Evolutionary conservation across 1,140 invertebrate genomes (phyloP).

Genomic region (Holotrichia oblita): DNA sequence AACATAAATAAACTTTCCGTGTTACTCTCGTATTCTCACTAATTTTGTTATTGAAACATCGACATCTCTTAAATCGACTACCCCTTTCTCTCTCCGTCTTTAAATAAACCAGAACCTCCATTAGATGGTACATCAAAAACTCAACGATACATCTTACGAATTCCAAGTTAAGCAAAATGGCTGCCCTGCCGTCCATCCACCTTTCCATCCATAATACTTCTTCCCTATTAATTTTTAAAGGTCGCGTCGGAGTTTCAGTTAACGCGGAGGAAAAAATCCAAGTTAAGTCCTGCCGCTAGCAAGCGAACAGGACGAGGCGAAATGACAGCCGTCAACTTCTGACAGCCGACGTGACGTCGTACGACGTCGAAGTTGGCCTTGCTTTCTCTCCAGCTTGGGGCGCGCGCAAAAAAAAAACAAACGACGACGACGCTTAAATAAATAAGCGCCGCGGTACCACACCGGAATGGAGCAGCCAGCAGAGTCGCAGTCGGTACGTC

Average conservation of each 20-base stretch:
- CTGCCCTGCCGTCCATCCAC: background rate
- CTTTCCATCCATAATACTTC: background rate
- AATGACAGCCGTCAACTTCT: background rate
- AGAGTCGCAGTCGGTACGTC: background rate
- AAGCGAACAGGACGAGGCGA: background rate
- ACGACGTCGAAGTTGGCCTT: background rate
- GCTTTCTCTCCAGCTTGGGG: background rate
- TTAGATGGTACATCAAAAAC: no score
- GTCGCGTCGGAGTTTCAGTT: background rate
- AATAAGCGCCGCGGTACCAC: background rate
- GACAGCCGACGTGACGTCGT: background rate
- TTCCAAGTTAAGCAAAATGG: no score
- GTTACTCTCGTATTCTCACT: no score
- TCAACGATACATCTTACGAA: no score
- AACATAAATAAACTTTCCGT: no score
- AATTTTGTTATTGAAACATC: no score
- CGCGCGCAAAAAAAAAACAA: background rate
- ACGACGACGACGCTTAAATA: constrained; percentile 4
- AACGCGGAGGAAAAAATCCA: background rate
- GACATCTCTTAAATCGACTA: no score
- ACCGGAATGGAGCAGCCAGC: background rate
- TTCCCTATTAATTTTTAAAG: constrained; percentile 7
- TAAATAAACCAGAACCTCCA: no score
- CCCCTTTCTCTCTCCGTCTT: no score
- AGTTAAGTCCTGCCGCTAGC: background rate